Conservation (phyloP, 2,797 vertebrate species). For the Onychomys leucogaster region DNA sequence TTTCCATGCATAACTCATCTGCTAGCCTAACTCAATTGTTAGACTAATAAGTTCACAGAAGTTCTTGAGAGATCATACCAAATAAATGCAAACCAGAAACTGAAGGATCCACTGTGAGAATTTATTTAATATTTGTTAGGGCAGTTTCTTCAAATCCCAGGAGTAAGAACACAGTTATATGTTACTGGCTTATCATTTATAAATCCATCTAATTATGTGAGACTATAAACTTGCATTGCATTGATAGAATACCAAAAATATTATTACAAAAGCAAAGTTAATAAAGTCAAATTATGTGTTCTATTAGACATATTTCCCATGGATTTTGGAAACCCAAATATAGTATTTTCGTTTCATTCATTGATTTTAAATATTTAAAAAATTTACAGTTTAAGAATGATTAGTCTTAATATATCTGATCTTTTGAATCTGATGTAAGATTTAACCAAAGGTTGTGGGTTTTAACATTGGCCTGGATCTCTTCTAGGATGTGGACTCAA, state of each 20-base stretch:
- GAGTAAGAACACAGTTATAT: constrained; percentile 7
- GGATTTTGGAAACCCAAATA: constrained; percentile 28
- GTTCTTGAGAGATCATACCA: not conserved
- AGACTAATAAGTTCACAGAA: not conserved
- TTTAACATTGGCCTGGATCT: not conserved
- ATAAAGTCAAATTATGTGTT: constrained; percentile 23
- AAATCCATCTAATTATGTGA: constrained; percentile 31
- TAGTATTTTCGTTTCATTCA: constrained; percentile 18
- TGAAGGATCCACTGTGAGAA: not conserved
- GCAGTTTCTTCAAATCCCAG: constrained; percentile 6
- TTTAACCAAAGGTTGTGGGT: not conserved
- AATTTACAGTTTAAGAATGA: not conserved
- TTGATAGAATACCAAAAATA: constrained; percentile 52
- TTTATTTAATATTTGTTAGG: constrained; percentile 46
- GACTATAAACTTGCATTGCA: not conserved
- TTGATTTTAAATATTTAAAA: constrained; percentile 37
- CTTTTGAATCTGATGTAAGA: constrained; percentile 41
- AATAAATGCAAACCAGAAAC: constrained; percentile 34
- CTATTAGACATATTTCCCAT: constrained; percentile 13
- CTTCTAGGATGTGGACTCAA: not conserved
- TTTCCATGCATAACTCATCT: not conserved
- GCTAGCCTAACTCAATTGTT: not conserved
- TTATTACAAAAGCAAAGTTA: constrained; percentile 31
- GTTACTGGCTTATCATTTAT: constrained; percentile 12
- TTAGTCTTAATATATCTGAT: not conserved